Base-by-base conservation (phyloP, 2,113 vertebrate species). In the Syngnathoides biaculeatus region DNA sequence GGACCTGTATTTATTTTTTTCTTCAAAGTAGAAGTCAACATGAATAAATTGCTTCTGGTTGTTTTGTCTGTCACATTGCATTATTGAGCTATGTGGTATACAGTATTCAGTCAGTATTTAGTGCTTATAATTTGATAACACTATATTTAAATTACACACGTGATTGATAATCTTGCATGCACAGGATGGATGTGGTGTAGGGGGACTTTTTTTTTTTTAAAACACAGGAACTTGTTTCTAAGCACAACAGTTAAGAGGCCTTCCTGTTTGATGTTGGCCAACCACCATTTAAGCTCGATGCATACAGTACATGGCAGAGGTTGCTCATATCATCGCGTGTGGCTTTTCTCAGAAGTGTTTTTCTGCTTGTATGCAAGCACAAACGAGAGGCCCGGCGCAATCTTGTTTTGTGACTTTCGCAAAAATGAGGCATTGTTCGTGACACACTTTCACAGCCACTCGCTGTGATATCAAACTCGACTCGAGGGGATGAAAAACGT, bases 271-370 rank as follows among this genome's bases (percentile, higher is more conserved):
- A 64, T 73, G 72, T 30, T 3, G 64, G 27, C 39, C 64, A 64
- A 71, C 72, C 58, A 61, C 67, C 67, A 62, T 65, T 58, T 43
- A 27, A 67, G 68, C 39, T 50, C n/a, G 72, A 66, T 59, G 64
- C 68, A 72, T 65, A 40, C 72, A 43, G 72, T 65, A 40, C 72
- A 43, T 76, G 27, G 60, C 50, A 58, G 20, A 43, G 64, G 50
- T 53, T 22, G 50, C 80, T 81, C 83, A 79, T 61, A 68, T 77
- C 67, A 79, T 81, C 70, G 61, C 38, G 24, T 35, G 69, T 55
- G 69, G 3, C 76, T 82, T 78, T 78, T 65, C 63, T 73, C 58
- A 17, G 64, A 53, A 56, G 62, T 60, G 52, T 38, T 11, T 48
- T 65, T 65, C 64, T 67, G 69, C 22, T 15, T 17, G 68, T 22